Evolutionary conservation across 2,888 invertebrate genomes (phyloP).

Genomic region (Rhamnusium bicolor): DNA sequence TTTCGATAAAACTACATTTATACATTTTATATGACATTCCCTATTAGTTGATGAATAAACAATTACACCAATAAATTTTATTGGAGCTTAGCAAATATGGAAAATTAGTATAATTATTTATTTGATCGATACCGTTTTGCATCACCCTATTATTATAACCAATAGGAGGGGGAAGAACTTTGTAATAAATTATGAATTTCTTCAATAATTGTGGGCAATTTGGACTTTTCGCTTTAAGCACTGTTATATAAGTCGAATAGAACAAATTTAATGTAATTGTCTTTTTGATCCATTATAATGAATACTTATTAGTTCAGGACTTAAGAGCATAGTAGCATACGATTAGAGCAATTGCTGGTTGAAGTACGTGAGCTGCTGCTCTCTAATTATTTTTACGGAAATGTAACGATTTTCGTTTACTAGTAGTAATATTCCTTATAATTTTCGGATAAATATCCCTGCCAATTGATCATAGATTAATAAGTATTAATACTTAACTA

Average conservation of each 20-base stretch:
- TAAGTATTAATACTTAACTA: too few species aligned
- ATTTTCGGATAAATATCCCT: too few species aligned
- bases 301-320: not conserved
- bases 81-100: not conserved
- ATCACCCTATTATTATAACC: slow-evolving; percentile 2
- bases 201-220: not conserved
- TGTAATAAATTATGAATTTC: slow-evolving; percentile 4
- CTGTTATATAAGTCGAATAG: not conserved
- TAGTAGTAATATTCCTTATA: not conserved
- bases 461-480: too few species aligned
- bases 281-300: not conserved
- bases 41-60: too few species aligned
- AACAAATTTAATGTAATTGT: not conserved
- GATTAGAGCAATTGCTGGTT: not conserved
- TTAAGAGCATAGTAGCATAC: not conserved
- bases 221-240: not conserved
- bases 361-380: not conserved
- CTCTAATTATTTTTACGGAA: not conserved
- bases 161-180: slow-evolving; percentile 6
- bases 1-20: too few species aligned
- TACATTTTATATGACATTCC: too few species aligned
- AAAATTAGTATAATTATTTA: slow-evolving; percentile 6
- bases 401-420: not conserved
- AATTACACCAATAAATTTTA: not conserved
- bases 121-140: not conserved